Conservation (phyloP, 1,140 invertebrate genomes). For the Neotoxoptera formosana region DNA sequence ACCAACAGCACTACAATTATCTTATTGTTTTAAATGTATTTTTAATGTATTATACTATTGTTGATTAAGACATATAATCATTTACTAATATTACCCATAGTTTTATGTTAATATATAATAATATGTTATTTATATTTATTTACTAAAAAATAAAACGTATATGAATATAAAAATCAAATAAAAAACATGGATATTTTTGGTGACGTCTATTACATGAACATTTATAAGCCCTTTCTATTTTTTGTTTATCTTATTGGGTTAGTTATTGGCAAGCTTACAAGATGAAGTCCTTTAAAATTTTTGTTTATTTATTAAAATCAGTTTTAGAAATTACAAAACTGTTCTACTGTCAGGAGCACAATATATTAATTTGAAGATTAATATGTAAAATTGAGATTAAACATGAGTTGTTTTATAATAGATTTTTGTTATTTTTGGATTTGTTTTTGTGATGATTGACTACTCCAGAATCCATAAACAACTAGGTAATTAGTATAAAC, state of each 20-base stretch:
- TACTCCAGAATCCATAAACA: background rate
- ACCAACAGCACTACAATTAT: background rate
- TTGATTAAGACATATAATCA: background rate
- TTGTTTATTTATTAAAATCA: background rate
- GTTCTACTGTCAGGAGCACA: background rate
- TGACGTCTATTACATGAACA: background rate
- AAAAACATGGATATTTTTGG: background rate
- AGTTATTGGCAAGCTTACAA: background rate
- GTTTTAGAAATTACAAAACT: constrained; percentile 13
- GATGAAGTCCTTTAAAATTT: background rate
- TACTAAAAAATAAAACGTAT: background rate
- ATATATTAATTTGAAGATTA: constrained; percentile 4
- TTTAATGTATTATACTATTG: background rate
- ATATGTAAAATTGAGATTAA: constrained; percentile 12
- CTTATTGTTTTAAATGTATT: background rate
- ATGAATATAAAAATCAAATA: background rate
- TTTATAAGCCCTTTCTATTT: background rate
- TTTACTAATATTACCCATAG: background rate
- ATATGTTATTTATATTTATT: constrained; percentile 1
- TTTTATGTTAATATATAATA: background rate
- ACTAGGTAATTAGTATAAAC: background rate
- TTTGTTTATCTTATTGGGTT: background rate
- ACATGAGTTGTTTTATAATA: background rate
- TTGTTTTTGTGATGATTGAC: background rate
- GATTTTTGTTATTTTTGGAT: background rate